These are phyloP conservation scores for Furnarius figulus DNA, from an alignment of 2,113 vertebrate genomes.

Conservation along the genomic window DNA sequence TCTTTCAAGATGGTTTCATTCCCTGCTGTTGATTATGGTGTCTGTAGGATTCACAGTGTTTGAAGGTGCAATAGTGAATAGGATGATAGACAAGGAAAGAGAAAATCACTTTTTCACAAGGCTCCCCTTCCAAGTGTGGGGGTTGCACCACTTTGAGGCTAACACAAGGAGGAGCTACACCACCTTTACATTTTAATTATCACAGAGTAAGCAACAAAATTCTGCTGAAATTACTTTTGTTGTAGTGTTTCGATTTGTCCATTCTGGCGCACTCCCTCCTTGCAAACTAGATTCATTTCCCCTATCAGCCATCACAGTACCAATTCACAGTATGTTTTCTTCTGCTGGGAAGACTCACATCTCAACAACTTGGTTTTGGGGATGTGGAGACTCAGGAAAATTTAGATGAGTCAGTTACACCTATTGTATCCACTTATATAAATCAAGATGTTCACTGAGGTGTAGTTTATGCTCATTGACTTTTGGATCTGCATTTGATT, in stretches of 20 bases:
- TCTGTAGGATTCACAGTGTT: rapidly evolving
- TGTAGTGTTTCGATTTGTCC: not conserved
- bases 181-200: not conserved
- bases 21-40: not conserved
- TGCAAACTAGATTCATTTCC: not conserved
- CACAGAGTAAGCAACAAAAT: not conserved
- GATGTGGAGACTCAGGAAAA: not conserved
- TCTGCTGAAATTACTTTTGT: not conserved
- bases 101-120: not conserved
- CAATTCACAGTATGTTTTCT: not conserved
- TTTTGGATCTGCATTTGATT: not conserved
- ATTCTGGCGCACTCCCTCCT: not conserved
- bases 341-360: not conserved
- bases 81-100: not conserved
- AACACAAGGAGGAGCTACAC: slow-evolving; percentile 50
- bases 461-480: not conserved
- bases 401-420: not conserved
- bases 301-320: not conserved
- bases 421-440: not conserved
- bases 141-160: not conserved
- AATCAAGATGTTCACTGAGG: not conserved
- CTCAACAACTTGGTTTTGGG: not conserved
- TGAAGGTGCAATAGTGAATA: not conserved
- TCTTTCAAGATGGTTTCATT: not conserved
- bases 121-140: not conserved